Base-by-base conservation (phyloP, 1,140 invertebrate species). In the Dreissena polymorpha region DNA sequence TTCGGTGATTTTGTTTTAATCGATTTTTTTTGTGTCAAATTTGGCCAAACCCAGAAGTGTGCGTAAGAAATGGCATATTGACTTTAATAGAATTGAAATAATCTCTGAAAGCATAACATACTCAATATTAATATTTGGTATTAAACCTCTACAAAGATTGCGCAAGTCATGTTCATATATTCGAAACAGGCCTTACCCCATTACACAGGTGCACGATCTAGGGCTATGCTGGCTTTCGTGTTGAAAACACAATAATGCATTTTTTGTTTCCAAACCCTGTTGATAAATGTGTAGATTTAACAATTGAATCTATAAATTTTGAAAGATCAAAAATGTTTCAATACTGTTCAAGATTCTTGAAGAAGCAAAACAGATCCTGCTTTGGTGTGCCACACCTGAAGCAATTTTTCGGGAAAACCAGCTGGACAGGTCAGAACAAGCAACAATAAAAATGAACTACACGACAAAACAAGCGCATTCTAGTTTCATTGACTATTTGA, bases 351-450 rank as follows among this genome's bases (percentile, higher is more conserved):
- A 82, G 79, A 39, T 82, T 68, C 21, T 82, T 18, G 10, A 73
- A 73, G 79, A 72, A 51, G 70, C 60, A 0, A 82, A 82, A 21
- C 29, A 23, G 10, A 14, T 74, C 55, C 23, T 82, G 60, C 51
- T 82, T 16, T 82, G 79, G 79, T 82, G 79, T 82, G 79, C 79
- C 21, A 82, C 70, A 14, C 79, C 79, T 14, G 79, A 82, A 29
- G 25, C 57, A n/a, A 51, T 82, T 10, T 57, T 73, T 0, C 51
- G 79, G 60, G 39, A 67, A 3, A 55, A 57, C 51, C 29, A 29
- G 14, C 50, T 82, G 49, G 18, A 25, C 1, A 21, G 16, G 2
- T 2, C 53, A 3, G 69, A 82, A 21, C 60, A 18, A 29, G 53
- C 3, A 14, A n/a, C n/a, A 0, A 7, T 82, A 2, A 53, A 53